Evolutionary conservation across 2,113 vertebrate species (phyloP).

Genomic region (Oreochromis tanganicae): DNA sequence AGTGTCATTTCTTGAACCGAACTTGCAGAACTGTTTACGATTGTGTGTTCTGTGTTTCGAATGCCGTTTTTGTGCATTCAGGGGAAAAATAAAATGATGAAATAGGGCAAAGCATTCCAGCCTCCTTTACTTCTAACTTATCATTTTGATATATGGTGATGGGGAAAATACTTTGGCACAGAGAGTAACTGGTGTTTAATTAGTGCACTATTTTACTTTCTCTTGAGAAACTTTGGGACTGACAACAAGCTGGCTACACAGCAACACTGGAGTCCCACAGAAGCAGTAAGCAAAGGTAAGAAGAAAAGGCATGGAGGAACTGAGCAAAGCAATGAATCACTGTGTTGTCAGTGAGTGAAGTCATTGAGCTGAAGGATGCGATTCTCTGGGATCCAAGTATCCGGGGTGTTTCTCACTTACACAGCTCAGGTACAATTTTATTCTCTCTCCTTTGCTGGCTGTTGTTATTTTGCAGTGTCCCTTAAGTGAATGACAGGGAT

Average conservation of each 20-base stretch:
- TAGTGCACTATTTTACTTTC: background rate
- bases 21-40: background rate
- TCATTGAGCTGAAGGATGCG: slow-evolving; percentile 8
- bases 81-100: background rate
- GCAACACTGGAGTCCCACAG: background rate
- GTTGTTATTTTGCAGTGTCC: background rate
- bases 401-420: background rate
- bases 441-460: background rate
- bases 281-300: slow-evolving; percentile 4
- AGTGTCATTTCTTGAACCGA: background rate
- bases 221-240: background rate
- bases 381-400: slow-evolving; percentile 18
- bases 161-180: background rate
- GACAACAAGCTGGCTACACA: background rate
- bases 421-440: background rate
- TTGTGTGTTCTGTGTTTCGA: background rate
- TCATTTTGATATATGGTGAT: slow-evolving; percentile 1
- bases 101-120: accelerated
- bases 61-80: background rate
- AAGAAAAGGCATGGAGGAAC: background rate
- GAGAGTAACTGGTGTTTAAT: slow-evolving; percentile 13
- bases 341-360: background rate
- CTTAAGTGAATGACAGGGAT: background rate
- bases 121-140: background rate
- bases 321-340: background rate